Conservation (phyloP, 2,797 vertebrate genomes). For the Labroides dimidiatus region DNA sequence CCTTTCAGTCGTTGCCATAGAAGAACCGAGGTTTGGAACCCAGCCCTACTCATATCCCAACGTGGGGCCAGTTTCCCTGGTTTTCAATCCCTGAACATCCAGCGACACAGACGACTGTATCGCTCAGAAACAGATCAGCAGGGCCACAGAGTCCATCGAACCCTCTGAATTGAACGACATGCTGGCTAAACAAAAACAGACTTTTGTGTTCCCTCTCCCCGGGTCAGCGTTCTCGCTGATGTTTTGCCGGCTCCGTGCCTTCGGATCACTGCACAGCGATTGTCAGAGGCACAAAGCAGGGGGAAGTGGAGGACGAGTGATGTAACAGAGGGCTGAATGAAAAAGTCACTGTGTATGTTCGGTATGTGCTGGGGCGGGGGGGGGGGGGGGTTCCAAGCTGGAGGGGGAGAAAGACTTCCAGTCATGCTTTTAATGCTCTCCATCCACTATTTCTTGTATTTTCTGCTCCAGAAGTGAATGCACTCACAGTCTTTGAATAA, state of each 20-base stretch:
- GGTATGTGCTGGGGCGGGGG: constrained; percentile 57
- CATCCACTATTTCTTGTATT: constrained; percentile 21
- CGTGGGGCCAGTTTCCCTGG: no score
- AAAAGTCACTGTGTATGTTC: constrained; percentile 71
- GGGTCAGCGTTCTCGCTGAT: constrained; percentile 75
- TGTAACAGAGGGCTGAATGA: constrained; percentile 71
- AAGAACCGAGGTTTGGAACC: no score
- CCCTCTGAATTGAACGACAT: constrained; percentile 47
- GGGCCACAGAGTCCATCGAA: background rate
- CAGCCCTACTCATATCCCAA: no score
- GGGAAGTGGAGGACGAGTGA: constrained; percentile 68
- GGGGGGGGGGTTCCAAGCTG: constrained; percentile 36
- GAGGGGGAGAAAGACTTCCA: constrained; percentile 27
- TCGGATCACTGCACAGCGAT: constrained; percentile 76
- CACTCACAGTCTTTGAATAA: constrained; percentile 45
- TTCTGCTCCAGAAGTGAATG: constrained; percentile 36
- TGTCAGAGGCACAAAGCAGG: constrained; percentile 74
- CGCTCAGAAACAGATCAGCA: background rate
- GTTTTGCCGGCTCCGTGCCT: constrained; percentile 72
- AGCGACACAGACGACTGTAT: no score
- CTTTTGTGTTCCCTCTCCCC: constrained; percentile 69
- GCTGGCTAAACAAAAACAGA: constrained; percentile 74
- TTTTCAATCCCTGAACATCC: no score
- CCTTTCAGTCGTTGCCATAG: no score
- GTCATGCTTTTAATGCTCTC: constrained; percentile 58